Evolutionary conservation across 2,888 invertebrate species (phyloP).

Genomic region (Lumbricus terrestris): DNA sequence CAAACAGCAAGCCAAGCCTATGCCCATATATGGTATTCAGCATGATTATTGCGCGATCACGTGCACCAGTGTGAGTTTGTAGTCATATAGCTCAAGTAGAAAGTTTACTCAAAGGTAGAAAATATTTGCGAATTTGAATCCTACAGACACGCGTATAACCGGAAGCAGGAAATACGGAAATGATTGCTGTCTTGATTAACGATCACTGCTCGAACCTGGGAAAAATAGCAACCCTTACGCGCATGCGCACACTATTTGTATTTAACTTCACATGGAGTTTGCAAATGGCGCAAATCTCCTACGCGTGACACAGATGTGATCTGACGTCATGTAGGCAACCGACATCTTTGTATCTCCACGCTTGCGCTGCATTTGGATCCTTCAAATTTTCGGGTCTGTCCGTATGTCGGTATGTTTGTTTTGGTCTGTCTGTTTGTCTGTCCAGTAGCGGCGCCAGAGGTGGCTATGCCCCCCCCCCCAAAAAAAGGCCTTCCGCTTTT

Average conservation of each 20-base stretch:
- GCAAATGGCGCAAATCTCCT: neutral
- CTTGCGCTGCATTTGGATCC: too few species aligned
- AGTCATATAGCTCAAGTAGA: too few species aligned
- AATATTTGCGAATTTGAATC: neutral
- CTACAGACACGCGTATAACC: neutral
- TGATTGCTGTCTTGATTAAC: constrained; percentile 3
- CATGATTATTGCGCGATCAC: neutral
- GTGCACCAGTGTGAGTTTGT: neutral
- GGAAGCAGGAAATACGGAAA: neutral
- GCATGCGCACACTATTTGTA: neutral
- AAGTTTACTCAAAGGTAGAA: neutral
- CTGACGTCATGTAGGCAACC: neutral
- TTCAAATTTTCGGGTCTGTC: too few species aligned
- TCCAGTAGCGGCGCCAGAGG: too few species aligned
- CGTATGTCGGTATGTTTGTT: neutral
- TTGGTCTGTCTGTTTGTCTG: neutral
- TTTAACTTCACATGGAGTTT: neutral
- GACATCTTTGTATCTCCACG: neutral
- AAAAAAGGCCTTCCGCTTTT: too few species aligned
- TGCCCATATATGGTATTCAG: neutral
- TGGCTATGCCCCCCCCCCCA: too few species aligned
- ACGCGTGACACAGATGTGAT: neutral
- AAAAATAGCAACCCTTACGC: neutral
- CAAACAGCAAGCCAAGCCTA: neutral
- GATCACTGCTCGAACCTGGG: neutral